A percentile compares a stretch with the other conserved stretches of the same genome.
phyloP scores from a whole-genome alignment of 2,113 vertebrate species.

The Leucopsar rothschildi region DNA sequence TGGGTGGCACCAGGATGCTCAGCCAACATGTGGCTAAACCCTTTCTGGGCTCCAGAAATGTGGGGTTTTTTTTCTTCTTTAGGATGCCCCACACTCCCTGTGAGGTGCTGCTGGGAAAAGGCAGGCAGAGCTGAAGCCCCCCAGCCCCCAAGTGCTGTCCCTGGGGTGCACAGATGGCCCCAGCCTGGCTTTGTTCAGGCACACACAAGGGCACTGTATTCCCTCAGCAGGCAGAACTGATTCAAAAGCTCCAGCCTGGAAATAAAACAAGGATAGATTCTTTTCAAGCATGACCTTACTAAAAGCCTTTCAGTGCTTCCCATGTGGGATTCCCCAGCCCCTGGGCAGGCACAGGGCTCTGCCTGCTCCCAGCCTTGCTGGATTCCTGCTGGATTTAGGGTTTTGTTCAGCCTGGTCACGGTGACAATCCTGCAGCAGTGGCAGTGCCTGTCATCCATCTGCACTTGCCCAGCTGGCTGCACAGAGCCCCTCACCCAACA shows the following conservation, averaged over 20 bases:
- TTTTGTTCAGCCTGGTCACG: background rate
- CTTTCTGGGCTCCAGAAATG: background rate
- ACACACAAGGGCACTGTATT: background rate
- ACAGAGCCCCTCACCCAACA: background rate
- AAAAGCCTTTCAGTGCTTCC: background rate
- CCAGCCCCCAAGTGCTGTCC: background rate
- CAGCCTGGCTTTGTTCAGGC: background rate
- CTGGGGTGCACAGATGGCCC: background rate
- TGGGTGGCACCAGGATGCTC: background rate
- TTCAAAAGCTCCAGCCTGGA: slow-evolving; percentile 22
- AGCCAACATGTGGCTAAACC: accelerated
- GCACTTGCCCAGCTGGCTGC: background rate
- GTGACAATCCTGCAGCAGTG: background rate
- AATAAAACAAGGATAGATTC: slow-evolving; percentile 22
- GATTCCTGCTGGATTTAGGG: background rate
- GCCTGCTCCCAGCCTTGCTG: background rate
- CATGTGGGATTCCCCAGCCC: background rate
- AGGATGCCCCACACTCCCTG: background rate
- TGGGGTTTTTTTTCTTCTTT: background rate
- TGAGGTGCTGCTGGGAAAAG: accelerated
- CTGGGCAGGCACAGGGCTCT: background rate
- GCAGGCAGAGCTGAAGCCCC: background rate
- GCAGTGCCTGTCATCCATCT: background rate
- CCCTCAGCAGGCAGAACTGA: slow-evolving; percentile 8
- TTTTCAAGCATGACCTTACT: background rate